phyloP scores from a whole-genome alignment of 2,888 invertebrate species.

The Erpobdella octoculata region DNA sequence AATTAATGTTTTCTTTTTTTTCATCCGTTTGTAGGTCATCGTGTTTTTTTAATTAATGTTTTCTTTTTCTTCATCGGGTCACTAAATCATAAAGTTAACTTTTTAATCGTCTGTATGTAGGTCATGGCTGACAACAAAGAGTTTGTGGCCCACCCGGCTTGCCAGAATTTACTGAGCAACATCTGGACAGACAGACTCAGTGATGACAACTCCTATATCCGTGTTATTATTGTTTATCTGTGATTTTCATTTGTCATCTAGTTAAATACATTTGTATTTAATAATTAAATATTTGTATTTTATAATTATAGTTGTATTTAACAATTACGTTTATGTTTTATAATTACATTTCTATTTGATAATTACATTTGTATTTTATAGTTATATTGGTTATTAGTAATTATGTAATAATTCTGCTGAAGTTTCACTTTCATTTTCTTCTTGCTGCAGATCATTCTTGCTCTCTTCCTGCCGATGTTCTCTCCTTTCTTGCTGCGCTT shows the following conservation, averaged over 20 bases:
- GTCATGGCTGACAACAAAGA: conserved; percentile 50
- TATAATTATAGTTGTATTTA: not conserved
- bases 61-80: too few relatives aligned
- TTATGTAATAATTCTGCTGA: not conserved
- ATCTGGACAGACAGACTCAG: conserved; percentile 51
- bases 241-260: not conserved
- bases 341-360: not conserved
- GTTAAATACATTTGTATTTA: not conserved
- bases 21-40: too few relatives aligned
- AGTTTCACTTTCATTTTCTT: not conserved
- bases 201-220: conserved; percentile 41
- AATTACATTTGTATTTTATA: not conserved
- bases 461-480: not conserved
- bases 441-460: not conserved
- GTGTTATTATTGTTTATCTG: conserved; percentile 30
- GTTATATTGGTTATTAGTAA: not conserved
- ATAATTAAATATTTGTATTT: not conserved
- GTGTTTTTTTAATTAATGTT: too few relatives aligned
- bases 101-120: too few relatives aligned
- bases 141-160: conserved; percentile 51
- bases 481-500: conserved; percentile 8
- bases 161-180: conserved; percentile 49
- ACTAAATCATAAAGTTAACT: too few relatives aligned
- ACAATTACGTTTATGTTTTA: not conserved
- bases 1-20: too few relatives aligned